phyloP scores from a whole-genome alignment of 2,797 vertebrate species.

The Silurus lanzhouensis region DNA sequence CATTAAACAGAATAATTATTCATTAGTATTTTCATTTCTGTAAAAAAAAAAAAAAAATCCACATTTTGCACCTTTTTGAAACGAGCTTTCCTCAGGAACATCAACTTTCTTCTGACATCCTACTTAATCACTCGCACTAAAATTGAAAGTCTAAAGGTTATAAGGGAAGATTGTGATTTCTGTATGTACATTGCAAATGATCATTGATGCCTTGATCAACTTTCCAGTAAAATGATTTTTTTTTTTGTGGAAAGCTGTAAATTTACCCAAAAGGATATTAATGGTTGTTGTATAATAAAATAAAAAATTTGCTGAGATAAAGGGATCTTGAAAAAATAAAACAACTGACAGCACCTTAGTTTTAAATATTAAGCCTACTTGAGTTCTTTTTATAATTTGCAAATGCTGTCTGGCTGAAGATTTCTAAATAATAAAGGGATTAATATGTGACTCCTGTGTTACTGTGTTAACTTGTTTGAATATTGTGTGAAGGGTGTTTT shows the following conservation, averaged over 20 bases:
- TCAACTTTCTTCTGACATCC: background rate
- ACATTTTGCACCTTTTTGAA: background rate
- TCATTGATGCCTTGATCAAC: background rate
- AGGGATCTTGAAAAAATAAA: background rate
- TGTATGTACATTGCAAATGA: slow-evolving; percentile 3
- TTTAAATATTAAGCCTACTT: background rate
- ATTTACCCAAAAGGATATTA: background rate
- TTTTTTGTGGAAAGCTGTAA: background rate
- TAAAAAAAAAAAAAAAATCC: background rate
- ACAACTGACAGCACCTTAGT: background rate
- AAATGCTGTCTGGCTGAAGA: background rate
- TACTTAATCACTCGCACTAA: background rate
- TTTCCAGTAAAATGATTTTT: background rate
- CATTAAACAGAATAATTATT: background rate
- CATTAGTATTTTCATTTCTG: background rate
- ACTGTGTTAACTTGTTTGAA: background rate
- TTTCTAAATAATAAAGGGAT: background rate
- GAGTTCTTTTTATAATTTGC: background rate
- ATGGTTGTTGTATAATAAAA: background rate
- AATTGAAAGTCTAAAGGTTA: background rate
- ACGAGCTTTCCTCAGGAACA: background rate
- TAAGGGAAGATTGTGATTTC: background rate
- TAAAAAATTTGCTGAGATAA: background rate
- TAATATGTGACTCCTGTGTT: background rate
- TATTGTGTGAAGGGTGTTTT: background rate